These are phyloP conservation scores for Naso thynnoides DNA, from an alignment of 2,797 vertebrate genomes.

Conservation along the genomic window DNA sequence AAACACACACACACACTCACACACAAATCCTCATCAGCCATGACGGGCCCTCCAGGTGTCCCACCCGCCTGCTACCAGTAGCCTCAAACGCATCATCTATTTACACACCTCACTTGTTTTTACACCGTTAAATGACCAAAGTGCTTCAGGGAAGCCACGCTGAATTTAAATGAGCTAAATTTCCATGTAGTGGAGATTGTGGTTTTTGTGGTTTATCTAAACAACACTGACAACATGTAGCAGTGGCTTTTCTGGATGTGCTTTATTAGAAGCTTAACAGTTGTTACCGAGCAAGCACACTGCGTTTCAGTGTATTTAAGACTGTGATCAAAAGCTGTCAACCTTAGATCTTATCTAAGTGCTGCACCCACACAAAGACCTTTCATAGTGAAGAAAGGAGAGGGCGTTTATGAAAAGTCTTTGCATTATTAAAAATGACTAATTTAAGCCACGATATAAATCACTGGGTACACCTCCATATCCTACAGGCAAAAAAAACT, in stretches of 20 bases:
- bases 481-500: too few relatives aligned
- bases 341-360: conserved; percentile 25
- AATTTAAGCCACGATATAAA: conserved; percentile 12
- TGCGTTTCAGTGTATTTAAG: background rate
- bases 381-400: conserved; percentile 18
- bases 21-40: background rate
- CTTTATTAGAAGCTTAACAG: too few relatives aligned
- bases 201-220: background rate
- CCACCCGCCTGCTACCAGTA: background rate
- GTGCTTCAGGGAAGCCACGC: conserved; percentile 22
- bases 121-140: conserved; percentile 46
- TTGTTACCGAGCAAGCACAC: background rate
- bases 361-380: conserved; percentile 22
- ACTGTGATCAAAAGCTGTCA: background rate
- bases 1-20: too few relatives aligned
- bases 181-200: conserved; percentile 1
- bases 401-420: conserved; percentile 18
- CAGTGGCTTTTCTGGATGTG: background rate
- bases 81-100: conserved; percentile 19
- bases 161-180: conserved; percentile 46
- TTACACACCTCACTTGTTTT: conserved; percentile 52
- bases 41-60: conserved; percentile 26
- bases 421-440: conserved; percentile 17
- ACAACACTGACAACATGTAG: background rate
- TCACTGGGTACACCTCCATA: too few relatives aligned